Evolutionary conservation across 2,113 vertebrate species (phyloP), one percentile per base, ranked within the genome.

Genomic region (Malurus alboscapulatus): DNA sequence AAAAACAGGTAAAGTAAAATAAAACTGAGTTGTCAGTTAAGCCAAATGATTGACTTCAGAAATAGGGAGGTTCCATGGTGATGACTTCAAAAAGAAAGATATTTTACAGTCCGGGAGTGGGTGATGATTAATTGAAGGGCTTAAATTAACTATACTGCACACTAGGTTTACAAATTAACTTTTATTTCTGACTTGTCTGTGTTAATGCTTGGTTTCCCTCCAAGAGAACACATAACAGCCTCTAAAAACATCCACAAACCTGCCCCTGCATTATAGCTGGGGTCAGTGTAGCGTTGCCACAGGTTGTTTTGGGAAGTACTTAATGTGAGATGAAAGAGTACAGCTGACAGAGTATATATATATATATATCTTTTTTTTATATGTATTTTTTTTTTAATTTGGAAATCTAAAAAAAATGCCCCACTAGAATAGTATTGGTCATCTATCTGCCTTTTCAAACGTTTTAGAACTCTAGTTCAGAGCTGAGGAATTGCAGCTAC

Each of bases 1-100:
- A 99, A 91, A 98, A 98, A 98, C 99, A 99, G 99, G 99, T 99
- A 98, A 95, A 90, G 98, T 98, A 95, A 96, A 88, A 30, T 29
- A 36, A 94, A 93, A 76, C 45, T 19, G 17, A 66, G 17, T 2
- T 24, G 58, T 59, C 74, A n/a, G 7, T 67, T 47, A 27, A 58
- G 45, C 89, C 68, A 93, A 74, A 58, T 79, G 32, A 71, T 50
- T 88, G 90, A 36, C 87, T 79, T 24, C 54, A 50, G 36, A 65
- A 86, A 82, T 17, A 87, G 78, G 67, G 22, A 86, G 84, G 20
- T 89, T 65, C 80, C 87, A 77, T 93, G 77, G 91, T 48, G 94
- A 76, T 90, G 76, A 3, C 62, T 90, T 80, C 40, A 54, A 48
- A 91, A 59, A 44, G 54, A 40, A 89, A 90, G 84, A 7, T 87